Evolutionary conservation across 2,797 vertebrate species (phyloP).

Genomic region (Chaetodon trifasciatus): DNA sequence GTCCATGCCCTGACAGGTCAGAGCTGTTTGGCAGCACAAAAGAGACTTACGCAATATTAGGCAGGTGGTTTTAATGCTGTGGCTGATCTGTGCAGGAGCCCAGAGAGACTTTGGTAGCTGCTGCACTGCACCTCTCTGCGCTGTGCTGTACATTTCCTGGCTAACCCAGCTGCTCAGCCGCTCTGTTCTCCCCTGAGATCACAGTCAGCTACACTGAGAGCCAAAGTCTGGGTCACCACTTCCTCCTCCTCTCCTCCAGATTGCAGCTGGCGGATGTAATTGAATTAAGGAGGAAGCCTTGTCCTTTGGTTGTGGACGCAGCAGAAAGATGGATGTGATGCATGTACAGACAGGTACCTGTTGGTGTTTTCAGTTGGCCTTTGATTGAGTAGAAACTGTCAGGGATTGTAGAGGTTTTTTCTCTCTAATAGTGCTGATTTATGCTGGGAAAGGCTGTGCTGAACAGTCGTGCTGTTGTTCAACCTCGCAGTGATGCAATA

Average conservation of each 20-base stretch:
- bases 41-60: too few relatives aligned
- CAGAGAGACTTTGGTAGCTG: slow-evolving; percentile 1
- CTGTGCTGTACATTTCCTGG: slow-evolving; percentile 57
- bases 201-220: slow-evolving; percentile 53
- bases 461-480: not conserved
- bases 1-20: too few relatives aligned
- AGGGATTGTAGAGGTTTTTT: not conserved
- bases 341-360: not conserved
- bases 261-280: slow-evolving; percentile 71
- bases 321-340: not conserved
- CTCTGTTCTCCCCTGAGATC: slow-evolving; percentile 47
- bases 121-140: slow-evolving; percentile 26
- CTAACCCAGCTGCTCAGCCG: slow-evolving; percentile 53
- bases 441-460: not conserved
- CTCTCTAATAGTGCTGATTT: not conserved
- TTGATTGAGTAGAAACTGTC: not conserved
- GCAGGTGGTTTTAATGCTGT: too few relatives aligned
- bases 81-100: too few relatives aligned
- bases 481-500: accelerated
- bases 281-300: slow-evolving; percentile 56
- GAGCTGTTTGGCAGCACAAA: too few relatives aligned
- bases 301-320: slow-evolving; percentile 19
- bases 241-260: slow-evolving; percentile 50
- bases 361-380: not conserved
- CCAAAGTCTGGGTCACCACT: slow-evolving; percentile 62